Conservation (phyloP, 2,888 invertebrate genomes). For the Catocala sponsa region DNA sequence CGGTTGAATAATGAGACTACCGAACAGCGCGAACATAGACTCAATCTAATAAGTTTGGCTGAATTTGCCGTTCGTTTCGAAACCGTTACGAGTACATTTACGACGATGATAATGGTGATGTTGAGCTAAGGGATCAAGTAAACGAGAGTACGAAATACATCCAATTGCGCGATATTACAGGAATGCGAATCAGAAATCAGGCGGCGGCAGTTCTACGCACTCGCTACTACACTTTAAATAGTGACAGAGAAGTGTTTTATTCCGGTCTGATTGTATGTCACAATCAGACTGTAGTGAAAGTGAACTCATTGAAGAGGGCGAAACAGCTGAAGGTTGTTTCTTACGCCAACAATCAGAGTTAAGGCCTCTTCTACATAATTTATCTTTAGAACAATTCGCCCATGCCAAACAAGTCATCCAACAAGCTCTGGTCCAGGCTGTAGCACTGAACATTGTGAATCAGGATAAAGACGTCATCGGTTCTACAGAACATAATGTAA, state of each 20-base stretch:
- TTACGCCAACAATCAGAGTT: not conserved
- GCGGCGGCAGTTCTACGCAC: too few species aligned
- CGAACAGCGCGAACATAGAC: too few species aligned
- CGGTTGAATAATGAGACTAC: too few species aligned
- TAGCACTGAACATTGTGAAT: not conserved
- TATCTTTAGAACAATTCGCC: not conserved
- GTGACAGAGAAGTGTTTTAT: constrained; percentile 1
- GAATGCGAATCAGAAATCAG: constrained; percentile 2
- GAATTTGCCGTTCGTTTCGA: not conserved
- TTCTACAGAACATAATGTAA: not conserved
- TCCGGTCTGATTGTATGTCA: constrained; percentile 4
- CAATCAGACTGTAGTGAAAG: too few species aligned
- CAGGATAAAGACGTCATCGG: not conserved
- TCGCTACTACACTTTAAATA: not conserved
- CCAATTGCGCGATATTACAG: not conserved
- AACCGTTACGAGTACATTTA: not conserved
- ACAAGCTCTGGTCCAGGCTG: not conserved
- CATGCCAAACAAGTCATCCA: not conserved
- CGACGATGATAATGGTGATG: not conserved
- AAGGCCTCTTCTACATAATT: not conserved
- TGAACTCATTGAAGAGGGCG: not conserved
- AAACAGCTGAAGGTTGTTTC: not conserved
- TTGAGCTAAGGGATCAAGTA: not conserved
- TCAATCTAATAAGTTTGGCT: not conserved
- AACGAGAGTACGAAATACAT: not conserved